phyloP scores from a whole-genome alignment of 2,113 vertebrate genomes.

The Cephalophus harveyi region DNA sequence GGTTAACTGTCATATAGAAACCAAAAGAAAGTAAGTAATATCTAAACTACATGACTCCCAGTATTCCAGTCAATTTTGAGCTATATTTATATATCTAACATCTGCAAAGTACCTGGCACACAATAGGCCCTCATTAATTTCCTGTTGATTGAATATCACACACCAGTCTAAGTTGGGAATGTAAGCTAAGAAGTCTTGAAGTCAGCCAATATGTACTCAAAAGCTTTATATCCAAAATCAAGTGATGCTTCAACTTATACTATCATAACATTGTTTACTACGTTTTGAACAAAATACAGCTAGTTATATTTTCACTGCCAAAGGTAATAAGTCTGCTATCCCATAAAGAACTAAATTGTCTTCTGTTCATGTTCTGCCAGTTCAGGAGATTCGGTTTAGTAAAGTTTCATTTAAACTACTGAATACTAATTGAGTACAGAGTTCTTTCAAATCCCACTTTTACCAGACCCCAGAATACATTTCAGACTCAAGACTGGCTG shows the following conservation, averaged over 20 bases:
- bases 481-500: slow-evolving; percentile 43
- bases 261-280: slow-evolving; percentile 22
- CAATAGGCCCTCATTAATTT: background rate
- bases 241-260: slow-evolving; percentile 23
- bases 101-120: background rate
- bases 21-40: background rate
- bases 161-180: background rate
- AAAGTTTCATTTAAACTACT: slow-evolving; percentile 46
- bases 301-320: slow-evolving; percentile 34
- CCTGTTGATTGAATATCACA: background rate
- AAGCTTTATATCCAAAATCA: slow-evolving; percentile 18
- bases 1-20: background rate
- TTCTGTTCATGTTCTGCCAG: slow-evolving; percentile 32
- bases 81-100: background rate
- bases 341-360: slow-evolving; percentile 10
- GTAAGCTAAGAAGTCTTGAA: background rate
- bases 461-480: slow-evolving; percentile 42
- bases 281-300: slow-evolving; percentile 42
- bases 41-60: background rate
- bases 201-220: background rate
- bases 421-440: slow-evolving; percentile 16
- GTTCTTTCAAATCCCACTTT: slow-evolving; percentile 45
- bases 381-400: slow-evolving; percentile 18
- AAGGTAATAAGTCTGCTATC: background rate
- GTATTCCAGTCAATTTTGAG: background rate